Evolutionary conservation across 37 sponge, comb jelly and placozoan genomes (phyloP).

Genomic region (Eunapius fragilis): DNA sequence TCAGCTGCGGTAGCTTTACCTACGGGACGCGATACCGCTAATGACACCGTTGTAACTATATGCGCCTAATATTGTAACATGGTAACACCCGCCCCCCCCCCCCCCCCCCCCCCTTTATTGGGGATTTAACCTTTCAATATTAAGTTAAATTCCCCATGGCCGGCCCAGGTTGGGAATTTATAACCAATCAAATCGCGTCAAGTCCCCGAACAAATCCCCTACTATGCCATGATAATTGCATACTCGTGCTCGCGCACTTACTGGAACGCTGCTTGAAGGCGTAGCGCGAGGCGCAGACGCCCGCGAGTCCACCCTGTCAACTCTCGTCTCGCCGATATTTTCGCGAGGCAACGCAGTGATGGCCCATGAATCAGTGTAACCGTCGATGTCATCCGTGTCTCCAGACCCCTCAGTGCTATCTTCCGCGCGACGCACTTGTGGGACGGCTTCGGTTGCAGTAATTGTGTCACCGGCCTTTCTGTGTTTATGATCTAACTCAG

Average conservation of each 20-base stretch:
- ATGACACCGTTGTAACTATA: too few species aligned
- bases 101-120: too few species aligned
- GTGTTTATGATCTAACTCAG: slow-evolving; percentile 23
- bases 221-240: too few species aligned
- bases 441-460: background rate
- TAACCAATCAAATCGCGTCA: too few species aligned
- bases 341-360: slow-evolving; percentile 52
- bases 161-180: too few species aligned
- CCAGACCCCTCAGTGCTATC: slow-evolving; percentile 8
- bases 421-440: background rate
- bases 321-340: background rate
- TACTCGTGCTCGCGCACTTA: too few species aligned
- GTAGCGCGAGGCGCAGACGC: too few species aligned
- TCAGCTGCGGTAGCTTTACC: slow-evolving; percentile 3
- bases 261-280: background rate
- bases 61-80: too few species aligned
- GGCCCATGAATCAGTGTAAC: slow-evolving; percentile 55
- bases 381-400: slow-evolving; percentile 23
- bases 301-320: background rate
- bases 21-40: background rate
- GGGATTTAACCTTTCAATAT: too few species aligned
- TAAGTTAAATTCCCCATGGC: too few species aligned
- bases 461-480: slow-evolving; percentile 27
- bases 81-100: too few species aligned
- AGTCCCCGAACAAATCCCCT: too few species aligned